Conservation (phyloP, 2,113 vertebrate genomes). For the Cyprinodon brontotheroides region DNA sequence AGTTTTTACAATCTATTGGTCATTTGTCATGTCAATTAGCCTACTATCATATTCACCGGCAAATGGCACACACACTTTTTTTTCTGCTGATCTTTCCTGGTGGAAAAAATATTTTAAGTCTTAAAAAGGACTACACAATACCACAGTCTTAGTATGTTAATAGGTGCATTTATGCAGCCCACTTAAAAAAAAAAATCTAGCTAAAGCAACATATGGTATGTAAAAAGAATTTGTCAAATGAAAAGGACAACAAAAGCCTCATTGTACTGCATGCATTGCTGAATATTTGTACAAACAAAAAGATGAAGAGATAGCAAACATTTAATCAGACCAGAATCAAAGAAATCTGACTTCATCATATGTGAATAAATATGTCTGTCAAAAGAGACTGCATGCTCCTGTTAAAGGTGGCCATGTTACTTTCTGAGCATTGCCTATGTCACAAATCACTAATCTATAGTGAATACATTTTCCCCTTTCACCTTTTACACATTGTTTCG, state of each 20-base stretch:
- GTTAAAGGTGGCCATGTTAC: neutral
- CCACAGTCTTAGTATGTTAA: no score
- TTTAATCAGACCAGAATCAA: neutral
- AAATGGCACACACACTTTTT: no score
- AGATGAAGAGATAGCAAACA: neutral
- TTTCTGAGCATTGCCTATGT: neutral
- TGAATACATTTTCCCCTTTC: constrained; percentile 11
- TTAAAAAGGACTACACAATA: no score
- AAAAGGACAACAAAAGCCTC: neutral
- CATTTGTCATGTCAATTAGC: no score
- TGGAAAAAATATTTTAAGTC: no score
- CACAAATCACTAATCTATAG: neutral
- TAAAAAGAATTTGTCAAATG: neutral
- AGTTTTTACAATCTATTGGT: no score
- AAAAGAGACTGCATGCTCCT: neutral
- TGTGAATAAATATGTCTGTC: neutral
- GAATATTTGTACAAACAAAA: neutral
- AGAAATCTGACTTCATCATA: neutral
- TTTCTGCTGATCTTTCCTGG: no score
- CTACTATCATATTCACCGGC: no score
- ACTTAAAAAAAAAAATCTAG: no score
- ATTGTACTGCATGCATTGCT: neutral
- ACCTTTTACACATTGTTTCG: constrained; percentile 30
- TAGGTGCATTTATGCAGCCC: no score
- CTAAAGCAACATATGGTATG: neutral